Conservation (phyloP, 2,113 vertebrate species). For the Cephalophus harveyi region DNA sequence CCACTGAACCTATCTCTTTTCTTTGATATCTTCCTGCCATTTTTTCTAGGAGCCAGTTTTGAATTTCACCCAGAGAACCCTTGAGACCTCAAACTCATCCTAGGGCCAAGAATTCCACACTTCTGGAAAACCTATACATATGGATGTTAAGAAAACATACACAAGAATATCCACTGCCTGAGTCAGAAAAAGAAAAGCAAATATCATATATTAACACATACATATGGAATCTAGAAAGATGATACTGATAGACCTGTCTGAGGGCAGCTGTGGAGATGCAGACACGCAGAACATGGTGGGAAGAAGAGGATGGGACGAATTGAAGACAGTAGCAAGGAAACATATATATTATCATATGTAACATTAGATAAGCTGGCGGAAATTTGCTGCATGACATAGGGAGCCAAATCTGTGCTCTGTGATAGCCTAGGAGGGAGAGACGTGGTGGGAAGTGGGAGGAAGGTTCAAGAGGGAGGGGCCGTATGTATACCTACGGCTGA, state of each 20-base stretch:
- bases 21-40: not conserved
- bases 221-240: not conserved
- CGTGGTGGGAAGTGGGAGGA: not conserved
- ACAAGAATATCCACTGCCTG: not conserved
- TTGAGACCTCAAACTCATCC: not conserved
- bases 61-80: not conserved
- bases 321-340: not conserved
- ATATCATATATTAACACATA: not conserved
- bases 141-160: not conserved
- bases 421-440: not conserved
- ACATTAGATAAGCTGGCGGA: not conserved
- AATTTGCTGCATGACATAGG: not conserved
- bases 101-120: not conserved
- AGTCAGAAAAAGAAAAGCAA: not conserved
- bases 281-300: not conserved
- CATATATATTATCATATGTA: not conserved
- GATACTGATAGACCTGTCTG: not conserved
- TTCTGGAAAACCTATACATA: not conserved
- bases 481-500: not conserved
- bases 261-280: not conserved
- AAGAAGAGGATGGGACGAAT: not conserved
- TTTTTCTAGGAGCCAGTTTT: not conserved
- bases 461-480: not conserved
- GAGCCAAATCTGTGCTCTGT: not conserved
- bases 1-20: not conserved